Conservation (phyloP, 2,113 vertebrate species). For the Poecile atricapillus region DNA sequence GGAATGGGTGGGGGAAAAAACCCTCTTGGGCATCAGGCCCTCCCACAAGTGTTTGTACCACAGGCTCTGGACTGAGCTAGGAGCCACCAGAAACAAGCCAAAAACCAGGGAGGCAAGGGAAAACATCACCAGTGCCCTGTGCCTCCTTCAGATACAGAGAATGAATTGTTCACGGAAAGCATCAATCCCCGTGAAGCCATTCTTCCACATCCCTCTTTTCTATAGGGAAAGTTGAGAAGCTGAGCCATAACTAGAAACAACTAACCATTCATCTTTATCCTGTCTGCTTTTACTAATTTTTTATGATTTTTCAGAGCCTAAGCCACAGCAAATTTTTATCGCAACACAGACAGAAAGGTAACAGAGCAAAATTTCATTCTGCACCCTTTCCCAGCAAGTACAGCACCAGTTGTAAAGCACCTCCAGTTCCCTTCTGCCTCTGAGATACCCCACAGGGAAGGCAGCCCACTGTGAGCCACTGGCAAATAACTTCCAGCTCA, state of each 20-base stretch:
- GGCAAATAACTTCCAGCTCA: not conserved
- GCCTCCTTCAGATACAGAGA: not conserved
- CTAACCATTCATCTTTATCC: not conserved
- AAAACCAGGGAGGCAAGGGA: not conserved
- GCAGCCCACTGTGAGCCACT: not conserved
- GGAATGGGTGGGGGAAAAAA: not conserved
- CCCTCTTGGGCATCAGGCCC: not conserved
- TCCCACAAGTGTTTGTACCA: not conserved
- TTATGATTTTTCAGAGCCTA: not conserved
- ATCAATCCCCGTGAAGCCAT: not conserved
- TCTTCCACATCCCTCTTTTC: not conserved
- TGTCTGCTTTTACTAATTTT: not conserved
- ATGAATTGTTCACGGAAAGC: not conserved
- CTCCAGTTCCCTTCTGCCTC: not conserved
- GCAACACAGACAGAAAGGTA: not conserved
- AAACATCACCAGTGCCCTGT: not conserved
- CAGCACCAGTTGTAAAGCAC: not conserved
- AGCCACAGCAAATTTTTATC: not conserved
- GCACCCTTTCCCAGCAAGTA: not conserved
- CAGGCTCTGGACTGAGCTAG: not conserved
- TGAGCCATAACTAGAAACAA: not conserved
- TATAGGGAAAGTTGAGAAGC: not conserved
- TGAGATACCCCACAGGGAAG: not conserved
- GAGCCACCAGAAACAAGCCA: not conserved
- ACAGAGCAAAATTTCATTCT: not conserved